Base-by-base conservation (phyloP, 2,113 vertebrate genomes). In the Cyanistes caeruleus region DNA sequence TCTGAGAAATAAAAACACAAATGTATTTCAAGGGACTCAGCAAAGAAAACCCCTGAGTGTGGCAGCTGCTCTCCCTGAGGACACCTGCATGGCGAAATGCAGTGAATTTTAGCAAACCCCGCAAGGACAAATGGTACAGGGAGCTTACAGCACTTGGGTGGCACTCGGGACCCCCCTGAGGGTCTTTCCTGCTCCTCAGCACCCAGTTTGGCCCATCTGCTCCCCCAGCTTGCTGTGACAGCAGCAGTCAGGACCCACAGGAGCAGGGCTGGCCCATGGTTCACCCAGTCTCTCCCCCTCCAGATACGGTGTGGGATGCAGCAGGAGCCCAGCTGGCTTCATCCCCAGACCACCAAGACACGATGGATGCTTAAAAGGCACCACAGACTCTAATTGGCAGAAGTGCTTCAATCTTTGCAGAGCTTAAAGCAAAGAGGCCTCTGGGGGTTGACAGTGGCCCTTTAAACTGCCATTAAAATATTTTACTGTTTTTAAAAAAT, bases 381-480 rank as follows among this genome's bases (percentile, higher is more conserved):
- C 65, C 16, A n/a, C 70, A 83, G 81, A 52, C 67, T 86, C 35
- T 48, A 43, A 63, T 27, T 97, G 95, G 95, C 92, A 91, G 49
- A 69, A 70, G 19, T 43, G 55, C 82, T 62, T 46, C 46, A 48
- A 72, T 79, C 51, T 70, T 84, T 79, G 56, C 84, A 68, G 95
- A 88, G 67, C 56, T 87, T 95, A 78, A 74, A 86, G 53, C 67
- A 96, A 89, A 96, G 59, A 96, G 89, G 77, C 92, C 90, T 83
- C 86, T 41, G 46, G 87, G 95, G 84, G 59, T 11, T 89, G 88
- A 63, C 17, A 78, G 86, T 48, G 49, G 64, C 87, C 92, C 93
- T 97, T 96, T 85, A 96, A 96, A 96, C 72, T 80, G 63, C 58
- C 90, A 95, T 96, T 96, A 97, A 93, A 95, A 91, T 92, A 97